Percentiles rank a stretch among this genome's conserved stretches.
Conservation (phyloP, 2,113 vertebrate species). For the Limanda limanda region DNA sequence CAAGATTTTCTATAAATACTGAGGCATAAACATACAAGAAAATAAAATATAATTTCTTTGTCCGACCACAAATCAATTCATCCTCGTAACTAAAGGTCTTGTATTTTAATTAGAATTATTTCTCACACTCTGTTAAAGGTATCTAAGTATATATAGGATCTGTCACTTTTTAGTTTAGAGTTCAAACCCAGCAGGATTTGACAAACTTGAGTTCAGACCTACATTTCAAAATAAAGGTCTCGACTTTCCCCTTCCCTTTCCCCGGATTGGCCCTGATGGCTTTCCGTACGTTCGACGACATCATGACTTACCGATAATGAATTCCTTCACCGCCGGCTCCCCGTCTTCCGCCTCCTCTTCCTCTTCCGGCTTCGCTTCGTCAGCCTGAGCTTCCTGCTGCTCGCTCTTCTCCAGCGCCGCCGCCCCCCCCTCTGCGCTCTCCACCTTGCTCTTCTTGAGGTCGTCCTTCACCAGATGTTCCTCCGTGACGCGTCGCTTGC, state of each 20-base stretch:
- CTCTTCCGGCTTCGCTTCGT: slow-evolving; percentile 14
- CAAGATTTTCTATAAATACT: background rate
- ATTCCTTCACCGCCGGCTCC: slow-evolving; percentile 58
- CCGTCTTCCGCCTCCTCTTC: slow-evolving; percentile 26
- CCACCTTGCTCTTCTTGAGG: slow-evolving; percentile 78
- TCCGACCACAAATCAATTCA: background rate
- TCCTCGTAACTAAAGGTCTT: background rate
- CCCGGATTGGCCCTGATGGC: too few relatives aligned
- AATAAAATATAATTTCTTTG: too few relatives aligned
- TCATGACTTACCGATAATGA: slow-evolving; percentile 74
- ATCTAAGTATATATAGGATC: background rate
- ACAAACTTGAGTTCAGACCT: background rate
- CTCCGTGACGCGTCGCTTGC: slow-evolving; percentile 73
- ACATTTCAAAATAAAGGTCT: background rate
- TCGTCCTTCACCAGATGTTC: slow-evolving; percentile 78
- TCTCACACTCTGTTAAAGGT: too few relatives aligned
- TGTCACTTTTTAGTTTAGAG: background rate
- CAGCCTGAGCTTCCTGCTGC: slow-evolving; percentile 27
- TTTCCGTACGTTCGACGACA: too few relatives aligned
- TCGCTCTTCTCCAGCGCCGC: background rate
- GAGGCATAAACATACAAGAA: background rate
- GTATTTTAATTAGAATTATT: background rate
- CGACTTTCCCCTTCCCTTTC: too few relatives aligned
- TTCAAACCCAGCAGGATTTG: background rate
- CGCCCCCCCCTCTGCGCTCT: slow-evolving; percentile 7